Evolutionary conservation across 2,888 invertebrate species (phyloP), one percentile per base, ranked within the genome.

Genomic region (Gastracanthus pulcherrimus): DNA sequence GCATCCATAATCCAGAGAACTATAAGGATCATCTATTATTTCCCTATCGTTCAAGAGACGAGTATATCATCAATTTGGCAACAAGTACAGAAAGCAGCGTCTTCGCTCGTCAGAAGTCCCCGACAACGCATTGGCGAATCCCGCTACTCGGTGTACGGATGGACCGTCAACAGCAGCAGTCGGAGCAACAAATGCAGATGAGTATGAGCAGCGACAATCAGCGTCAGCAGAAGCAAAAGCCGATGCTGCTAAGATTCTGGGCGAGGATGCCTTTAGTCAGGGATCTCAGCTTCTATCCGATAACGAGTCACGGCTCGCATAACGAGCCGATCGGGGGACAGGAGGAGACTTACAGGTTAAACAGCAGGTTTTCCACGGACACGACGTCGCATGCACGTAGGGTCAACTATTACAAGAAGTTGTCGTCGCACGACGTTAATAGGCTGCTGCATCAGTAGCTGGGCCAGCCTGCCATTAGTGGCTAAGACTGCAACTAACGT

Each of bases 191-290:
- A 66, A 55, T 69, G 31, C 70, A 70, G 76, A 31, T 41, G 34
- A 62, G 66, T 70, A 45, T 66, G 60, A 62, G 55, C 69, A 5
- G 7, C 38, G n/a, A 13, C 38, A 75, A 66, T 23, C 84, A 84
- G 23, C 86, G 84, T 41, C 85, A 85, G 62, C 85, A 86, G 55
- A 86, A 88, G 45, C 87, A 86, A 51, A 85, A 85, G 9, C 87
- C 89, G 16, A 85, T 87, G 83, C 81, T 89, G 5, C 74, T 88
- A 13, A 84, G 85, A 67, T 88, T 90, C 67, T 90, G 90, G 90
- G 86, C 84, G 16, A 84, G 87, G 41, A 87, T 90, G 88, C 89
- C 90, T 0, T 83, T 90, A 36, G 55, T 89, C 67, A 86, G 86
- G 80, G 90, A 90, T 58, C 86, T 89, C 0, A 87, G 84, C 75